phyloP scores from a whole-genome alignment of 2,888 invertebrate genomes.

The Pristionchus mayeri region DNA sequence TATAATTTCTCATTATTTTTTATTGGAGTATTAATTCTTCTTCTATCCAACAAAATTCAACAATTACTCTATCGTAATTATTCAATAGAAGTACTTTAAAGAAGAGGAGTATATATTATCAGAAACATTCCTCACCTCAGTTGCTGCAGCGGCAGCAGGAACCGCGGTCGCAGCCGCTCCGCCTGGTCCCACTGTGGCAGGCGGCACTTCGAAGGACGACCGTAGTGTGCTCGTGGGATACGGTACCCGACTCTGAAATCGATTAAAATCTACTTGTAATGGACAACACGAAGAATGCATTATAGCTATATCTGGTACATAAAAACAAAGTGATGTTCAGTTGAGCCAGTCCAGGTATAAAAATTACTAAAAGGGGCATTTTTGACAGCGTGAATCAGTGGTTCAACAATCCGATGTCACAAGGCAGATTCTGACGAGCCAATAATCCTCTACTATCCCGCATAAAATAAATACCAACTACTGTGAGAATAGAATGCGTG shows the following conservation, averaged over 20 bases:
- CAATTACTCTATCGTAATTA: neutral
- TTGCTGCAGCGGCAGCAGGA: constrained; percentile 49
- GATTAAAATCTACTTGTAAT: neutral
- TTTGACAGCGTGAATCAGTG: too few species aligned
- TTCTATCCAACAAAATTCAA: neutral
- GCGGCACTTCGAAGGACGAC: constrained; percentile 8
- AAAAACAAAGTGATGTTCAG: neutral
- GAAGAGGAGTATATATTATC: too few species aligned
- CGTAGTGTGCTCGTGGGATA: constrained; percentile 54
- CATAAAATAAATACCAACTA: too few species aligned
- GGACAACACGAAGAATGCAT: too few species aligned
- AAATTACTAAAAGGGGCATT: too few species aligned
- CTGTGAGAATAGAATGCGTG: too few species aligned
- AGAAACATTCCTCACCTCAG: too few species aligned
- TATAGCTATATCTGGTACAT: too few species aligned
- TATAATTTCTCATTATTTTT: neutral
- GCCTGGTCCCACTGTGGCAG: neutral
- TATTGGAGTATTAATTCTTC: neutral
- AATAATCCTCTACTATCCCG: too few species aligned
- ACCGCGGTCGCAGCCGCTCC: neutral
- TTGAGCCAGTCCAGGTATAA: neutral
- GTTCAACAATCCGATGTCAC: too few species aligned
- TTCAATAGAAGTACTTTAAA: too few species aligned
- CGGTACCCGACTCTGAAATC: constrained; percentile 58
- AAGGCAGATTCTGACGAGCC: too few species aligned